These are phyloP conservation scores for Cotesia chilonis DNA, from an alignment of 1,140 invertebrate genomes.

Conservation along the genomic window DNA sequence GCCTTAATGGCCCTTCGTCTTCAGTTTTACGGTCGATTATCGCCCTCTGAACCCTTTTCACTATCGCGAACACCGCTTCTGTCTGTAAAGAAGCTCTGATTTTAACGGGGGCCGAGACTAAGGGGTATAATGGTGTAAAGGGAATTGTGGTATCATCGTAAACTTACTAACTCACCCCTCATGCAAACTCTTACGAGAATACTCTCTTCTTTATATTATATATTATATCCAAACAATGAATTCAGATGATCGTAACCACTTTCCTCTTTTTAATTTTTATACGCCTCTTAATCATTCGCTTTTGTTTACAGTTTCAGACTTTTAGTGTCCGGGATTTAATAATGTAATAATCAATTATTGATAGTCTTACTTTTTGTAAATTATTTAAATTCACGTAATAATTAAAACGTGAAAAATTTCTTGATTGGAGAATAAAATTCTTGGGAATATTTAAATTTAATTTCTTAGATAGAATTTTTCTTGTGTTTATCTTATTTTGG, in stretches of 20 bases:
- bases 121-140: constrained; percentile 42
- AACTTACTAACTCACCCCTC: constrained; percentile 40
- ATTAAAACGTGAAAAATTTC: no score
- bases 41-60: constrained; percentile 32
- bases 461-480: no score
- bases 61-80: constrained; percentile 26
- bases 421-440: no score
- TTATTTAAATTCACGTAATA: no score
- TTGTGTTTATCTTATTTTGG: no score
- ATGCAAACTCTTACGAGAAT: background rate
- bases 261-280: constrained; percentile 4
- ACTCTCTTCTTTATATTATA: background rate
- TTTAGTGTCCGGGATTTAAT: no score
- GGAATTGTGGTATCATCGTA: constrained; percentile 53
- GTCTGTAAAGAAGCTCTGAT: constrained; percentile 54
- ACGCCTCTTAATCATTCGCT: no score
- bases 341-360: no score
- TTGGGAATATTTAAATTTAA: no score
- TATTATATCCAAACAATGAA: background rate
- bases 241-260: constrained; percentile 23
- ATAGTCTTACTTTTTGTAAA: no score
- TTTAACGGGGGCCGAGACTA: constrained; percentile 40
- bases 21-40: constrained; percentile 62
- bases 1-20: constrained; percentile 41
- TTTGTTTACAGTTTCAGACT: no score